Evolutionary conservation across 2,113 vertebrate species (phyloP).

Genomic region (Chionis minor): DNA sequence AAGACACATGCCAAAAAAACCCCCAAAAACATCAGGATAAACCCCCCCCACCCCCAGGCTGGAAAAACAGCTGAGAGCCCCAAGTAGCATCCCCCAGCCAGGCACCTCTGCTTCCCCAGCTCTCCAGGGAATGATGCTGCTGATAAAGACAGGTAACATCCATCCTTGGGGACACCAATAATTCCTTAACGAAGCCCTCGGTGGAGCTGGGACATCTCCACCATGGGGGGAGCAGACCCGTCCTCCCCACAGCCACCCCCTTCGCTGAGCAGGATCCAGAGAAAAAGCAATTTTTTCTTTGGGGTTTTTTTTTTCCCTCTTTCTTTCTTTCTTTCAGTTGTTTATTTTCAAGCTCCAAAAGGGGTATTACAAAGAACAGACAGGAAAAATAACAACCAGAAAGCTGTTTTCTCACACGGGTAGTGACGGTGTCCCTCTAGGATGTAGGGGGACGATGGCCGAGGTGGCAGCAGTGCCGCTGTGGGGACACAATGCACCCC

Average conservation of each 20-base stretch:
- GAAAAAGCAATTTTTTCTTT: background rate
- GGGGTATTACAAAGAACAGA: conserved; percentile 6
- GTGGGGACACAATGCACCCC: background rate
- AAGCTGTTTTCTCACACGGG: background rate
- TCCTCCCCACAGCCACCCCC: background rate
- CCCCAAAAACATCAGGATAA: background rate
- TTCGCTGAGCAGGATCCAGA: background rate
- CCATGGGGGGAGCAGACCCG: accelerated
- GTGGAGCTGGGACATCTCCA: background rate
- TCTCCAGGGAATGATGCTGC: background rate
- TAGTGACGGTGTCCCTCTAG: background rate
- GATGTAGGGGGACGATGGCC: background rate
- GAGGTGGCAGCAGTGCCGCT: background rate
- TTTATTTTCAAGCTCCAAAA: conserved; percentile 52
- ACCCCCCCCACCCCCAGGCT: background rate
- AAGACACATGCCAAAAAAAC: background rate
- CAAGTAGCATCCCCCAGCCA: background rate
- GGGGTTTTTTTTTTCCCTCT: too few species aligned
- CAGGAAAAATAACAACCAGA: conserved; percentile 42
- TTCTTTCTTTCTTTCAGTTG: background rate
- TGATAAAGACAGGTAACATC: background rate
- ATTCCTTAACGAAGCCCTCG: accelerated
- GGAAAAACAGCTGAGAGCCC: background rate
- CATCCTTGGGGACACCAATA: background rate
- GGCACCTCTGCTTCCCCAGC: background rate